phyloP scores from a whole-genome alignment of 2,888 invertebrate species.

The Tipula lateralis region DNA sequence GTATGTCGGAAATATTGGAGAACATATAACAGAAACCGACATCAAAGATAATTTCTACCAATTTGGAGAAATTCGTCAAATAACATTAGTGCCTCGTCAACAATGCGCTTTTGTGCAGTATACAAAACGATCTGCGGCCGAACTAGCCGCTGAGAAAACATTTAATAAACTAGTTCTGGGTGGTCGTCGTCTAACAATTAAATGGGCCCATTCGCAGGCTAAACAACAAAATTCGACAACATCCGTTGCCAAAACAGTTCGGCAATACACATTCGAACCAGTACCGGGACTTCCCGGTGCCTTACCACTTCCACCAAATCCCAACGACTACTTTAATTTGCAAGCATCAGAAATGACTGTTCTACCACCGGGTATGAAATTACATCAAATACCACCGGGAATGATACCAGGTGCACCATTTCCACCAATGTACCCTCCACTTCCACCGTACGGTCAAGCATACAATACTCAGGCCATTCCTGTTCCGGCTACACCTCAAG shows the following conservation, averaged over 20 bases:
- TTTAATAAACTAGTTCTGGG: constrained; percentile 85
- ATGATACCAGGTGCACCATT: constrained; percentile 40
- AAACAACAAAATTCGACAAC: constrained; percentile 54
- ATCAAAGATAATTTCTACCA: constrained; percentile 96
- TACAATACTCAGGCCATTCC: constrained; percentile 47
- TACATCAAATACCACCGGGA: constrained; percentile 47
- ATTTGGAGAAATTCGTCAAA: constrained; percentile 93
- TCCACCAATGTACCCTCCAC: constrained; percentile 44
- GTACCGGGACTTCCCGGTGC: constrained; percentile 66
- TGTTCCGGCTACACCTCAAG: constrained; percentile 39
- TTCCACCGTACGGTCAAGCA: constrained; percentile 43
- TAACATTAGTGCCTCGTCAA: constrained; percentile 87
- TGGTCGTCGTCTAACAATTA: constrained; percentile 88
- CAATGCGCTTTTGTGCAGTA: constrained; percentile 97
- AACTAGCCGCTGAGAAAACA: constrained; percentile 89
- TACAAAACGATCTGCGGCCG: constrained; percentile 83
- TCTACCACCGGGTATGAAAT: constrained; percentile 48
- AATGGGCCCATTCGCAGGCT: constrained; percentile 97
- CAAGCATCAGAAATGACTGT: constrained; percentile 50
- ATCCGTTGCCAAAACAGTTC: constrained; percentile 51
- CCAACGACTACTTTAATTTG: constrained; percentile 61
- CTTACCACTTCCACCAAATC: constrained; percentile 53
- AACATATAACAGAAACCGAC: constrained; percentile 82
- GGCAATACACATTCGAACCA: constrained; percentile 58
- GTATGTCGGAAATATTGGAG: constrained; percentile 94